phyloP scores from a whole-genome alignment of 2,888 invertebrate species.

The Aspidiotus rigidus region DNA sequence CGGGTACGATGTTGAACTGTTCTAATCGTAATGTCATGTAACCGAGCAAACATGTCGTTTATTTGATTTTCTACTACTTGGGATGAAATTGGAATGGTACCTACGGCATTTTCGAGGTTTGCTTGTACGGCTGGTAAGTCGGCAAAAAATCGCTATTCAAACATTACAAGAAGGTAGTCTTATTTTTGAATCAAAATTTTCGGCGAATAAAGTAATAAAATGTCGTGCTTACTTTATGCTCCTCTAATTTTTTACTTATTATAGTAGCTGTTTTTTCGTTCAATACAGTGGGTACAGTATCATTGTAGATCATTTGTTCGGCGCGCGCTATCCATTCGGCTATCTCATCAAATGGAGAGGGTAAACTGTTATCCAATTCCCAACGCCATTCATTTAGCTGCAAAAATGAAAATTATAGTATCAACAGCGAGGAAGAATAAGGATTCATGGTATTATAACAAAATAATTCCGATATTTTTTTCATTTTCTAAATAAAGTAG shows the following conservation, averaged over 20 bases:
- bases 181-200: too few relatives aligned
- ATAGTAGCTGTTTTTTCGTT: slow-evolving; percentile 82
- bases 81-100: slow-evolving; percentile 36
- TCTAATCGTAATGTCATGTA: slow-evolving; percentile 62
- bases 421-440: too few relatives aligned
- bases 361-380: slow-evolving; percentile 74
- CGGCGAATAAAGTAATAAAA: background rate
- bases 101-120: slow-evolving; percentile 61
- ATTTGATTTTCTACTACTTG: slow-evolving; percentile 69
- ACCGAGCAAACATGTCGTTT: slow-evolving; percentile 67
- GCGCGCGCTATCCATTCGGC: slow-evolving; percentile 87
- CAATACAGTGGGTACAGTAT: slow-evolving; percentile 72
- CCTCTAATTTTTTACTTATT: slow-evolving; percentile 77
- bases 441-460: too few relatives aligned
- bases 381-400: slow-evolving; percentile 79
- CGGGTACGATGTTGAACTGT: slow-evolving; percentile 74
- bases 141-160: slow-evolving; percentile 62
- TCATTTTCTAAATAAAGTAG: too few relatives aligned
- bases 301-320: slow-evolving; percentile 67
- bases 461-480: too few relatives aligned
- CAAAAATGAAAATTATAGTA: slow-evolving; percentile 36
- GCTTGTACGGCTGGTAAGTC: slow-evolving; percentile 67
- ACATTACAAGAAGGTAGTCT: too few relatives aligned
- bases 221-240: slow-evolving; percentile 66
- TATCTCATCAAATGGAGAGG: slow-evolving; percentile 73